Percentiles rank a stretch among this genome's conserved stretches.
phyloP scores from a whole-genome alignment of 2,888 invertebrate genomes.

The Ectemnius continuus region DNA sequence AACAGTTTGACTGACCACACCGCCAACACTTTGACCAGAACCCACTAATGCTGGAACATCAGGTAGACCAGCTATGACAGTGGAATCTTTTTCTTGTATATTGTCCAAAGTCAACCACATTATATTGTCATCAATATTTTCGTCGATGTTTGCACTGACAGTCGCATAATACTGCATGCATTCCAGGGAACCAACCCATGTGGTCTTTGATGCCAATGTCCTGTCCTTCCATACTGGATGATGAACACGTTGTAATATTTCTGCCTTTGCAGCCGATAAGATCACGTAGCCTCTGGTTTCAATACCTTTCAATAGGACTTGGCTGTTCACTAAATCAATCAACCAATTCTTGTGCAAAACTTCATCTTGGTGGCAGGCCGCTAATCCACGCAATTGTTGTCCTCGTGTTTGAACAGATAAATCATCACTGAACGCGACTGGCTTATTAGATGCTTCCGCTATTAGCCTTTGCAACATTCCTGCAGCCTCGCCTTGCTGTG shows the following conservation, averaged over 20 bases:
- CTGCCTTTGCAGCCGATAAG: conserved; percentile 96
- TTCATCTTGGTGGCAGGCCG: conserved; percentile 94
- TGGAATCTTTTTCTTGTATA: conserved; percentile 91
- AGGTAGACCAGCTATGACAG: conserved; percentile 88
- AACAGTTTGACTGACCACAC: conserved; percentile 95
- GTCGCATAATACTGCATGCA: conserved; percentile 99
- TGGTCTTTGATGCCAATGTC: conserved; percentile 93
- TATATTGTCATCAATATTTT: conserved; percentile 86
- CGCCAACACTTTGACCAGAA: conserved; percentile 97
- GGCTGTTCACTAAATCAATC: conserved; percentile 95
- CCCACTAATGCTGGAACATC: conserved; percentile 94
- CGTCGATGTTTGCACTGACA: conserved; percentile 85
- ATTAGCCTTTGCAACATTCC: conserved; percentile 94
- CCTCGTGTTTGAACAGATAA: conserved; percentile 87
- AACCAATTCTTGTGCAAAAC: conserved; percentile 96
- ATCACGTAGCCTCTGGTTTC: conserved; percentile 99
- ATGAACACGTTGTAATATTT: conserved; percentile 93
- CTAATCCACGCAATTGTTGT: conserved; percentile 89
- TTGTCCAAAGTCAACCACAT: conserved; percentile 98
- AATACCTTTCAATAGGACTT: conserved; percentile 95
- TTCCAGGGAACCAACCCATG: conserved; percentile 96
- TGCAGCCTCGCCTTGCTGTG: conserved; percentile 87
- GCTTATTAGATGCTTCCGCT: conserved; percentile 92
- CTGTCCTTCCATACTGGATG: conserved; percentile 93
- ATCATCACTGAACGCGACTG: conserved; percentile 98